A percentile compares a stretch with the other conserved stretches of the same genome.
phyloP scores from a whole-genome alignment of 2,113 vertebrate species.

The Entomyzon cyanotis region DNA sequence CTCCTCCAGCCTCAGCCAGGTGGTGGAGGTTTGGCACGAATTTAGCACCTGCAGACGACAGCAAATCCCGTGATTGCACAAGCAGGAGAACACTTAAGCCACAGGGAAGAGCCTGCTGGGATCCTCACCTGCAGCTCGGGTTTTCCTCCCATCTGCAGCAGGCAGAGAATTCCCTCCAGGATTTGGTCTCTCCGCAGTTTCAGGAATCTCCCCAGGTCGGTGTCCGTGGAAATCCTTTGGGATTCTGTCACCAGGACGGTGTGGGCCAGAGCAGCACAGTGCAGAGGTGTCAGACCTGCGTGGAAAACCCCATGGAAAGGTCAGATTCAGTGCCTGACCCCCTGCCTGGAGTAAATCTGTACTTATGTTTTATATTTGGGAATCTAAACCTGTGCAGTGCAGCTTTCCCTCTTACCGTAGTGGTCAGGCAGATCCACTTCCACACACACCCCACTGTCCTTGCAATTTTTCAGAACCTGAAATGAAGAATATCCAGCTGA shows the following conservation, averaged over 20 bases:
- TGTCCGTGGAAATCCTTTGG: neutral
- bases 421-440: slow-evolving; percentile 78
- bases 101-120: rapidly evolving
- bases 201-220: slow-evolving; percentile 42
- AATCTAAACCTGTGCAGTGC: rapidly evolving
- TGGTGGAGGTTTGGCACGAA: neutral
- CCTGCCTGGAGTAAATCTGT: rapidly evolving
- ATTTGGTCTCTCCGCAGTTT: slow-evolving; percentile 73
- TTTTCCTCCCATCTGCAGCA: slow-evolving; percentile 81
- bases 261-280: slow-evolving; percentile 75
- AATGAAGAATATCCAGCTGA: neutral
- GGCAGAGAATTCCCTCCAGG: slow-evolving; percentile 79
- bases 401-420: slow-evolving; percentile 62
- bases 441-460: slow-evolving; percentile 66
- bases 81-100: neutral
- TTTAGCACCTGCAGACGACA: neutral
- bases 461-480: slow-evolving; percentile 78
- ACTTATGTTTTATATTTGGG: rapidly evolving
- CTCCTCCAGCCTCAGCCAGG: neutral
- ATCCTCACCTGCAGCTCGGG: slow-evolving; percentile 60
- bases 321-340: rapidly evolving
- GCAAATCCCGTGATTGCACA: neutral
- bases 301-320: rapidly evolving
- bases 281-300: slow-evolving; percentile 80
- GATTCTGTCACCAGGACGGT: slow-evolving; percentile 51